Base-by-base conservation (phyloP, 1,140 invertebrate species). In the Cydia fagiglandana region DNA sequence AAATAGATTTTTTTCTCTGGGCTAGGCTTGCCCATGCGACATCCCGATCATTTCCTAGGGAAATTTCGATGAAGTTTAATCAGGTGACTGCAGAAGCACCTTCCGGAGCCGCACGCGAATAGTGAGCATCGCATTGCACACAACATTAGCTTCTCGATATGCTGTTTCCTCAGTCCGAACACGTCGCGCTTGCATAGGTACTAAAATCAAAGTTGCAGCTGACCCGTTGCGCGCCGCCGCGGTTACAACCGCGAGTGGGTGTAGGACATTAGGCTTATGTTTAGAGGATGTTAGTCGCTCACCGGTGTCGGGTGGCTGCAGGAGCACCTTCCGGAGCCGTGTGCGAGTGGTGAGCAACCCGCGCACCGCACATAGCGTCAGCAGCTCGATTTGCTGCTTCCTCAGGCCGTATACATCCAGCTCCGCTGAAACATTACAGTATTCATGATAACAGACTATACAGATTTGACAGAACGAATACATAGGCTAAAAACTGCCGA, bases 371-470 rank as follows among this genome's bases (percentile, higher is more conserved):
- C 88, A 88, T 56, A 93, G 66, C 0, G 91, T 92, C 0, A 93
- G 81, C 38, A 93, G 80, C 73, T 93, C 93, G 79, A 93, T 88
- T 77, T 93, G 93, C 66, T 93, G 93, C 45, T 91, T 85, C 30
- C 93, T 82, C 13, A 93, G 81, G 2, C 87, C 89, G 45, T 87
- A 88, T 0, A 91, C 85, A 53, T 93, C 91, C 13, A 93, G 80
- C 75, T 92, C 91, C 68, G 88, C 91, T 92, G 75, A 73, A 88
- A 85, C 7, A 24, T 24, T 20, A 24, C 56, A 4, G 56, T 61
- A 20, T 9, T 2, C 7, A n/a, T 24, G 24, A 24, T 24, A 24
- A 1, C 24, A 61, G n/a, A 53, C 4, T 53, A 53, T n/a, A 45
- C 1, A 45, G 7, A 12, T 12, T 7, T 6, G 6, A 38, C 34